phyloP scores from a whole-genome alignment of 2,888 invertebrate species.

The Trisateles emortualis region DNA sequence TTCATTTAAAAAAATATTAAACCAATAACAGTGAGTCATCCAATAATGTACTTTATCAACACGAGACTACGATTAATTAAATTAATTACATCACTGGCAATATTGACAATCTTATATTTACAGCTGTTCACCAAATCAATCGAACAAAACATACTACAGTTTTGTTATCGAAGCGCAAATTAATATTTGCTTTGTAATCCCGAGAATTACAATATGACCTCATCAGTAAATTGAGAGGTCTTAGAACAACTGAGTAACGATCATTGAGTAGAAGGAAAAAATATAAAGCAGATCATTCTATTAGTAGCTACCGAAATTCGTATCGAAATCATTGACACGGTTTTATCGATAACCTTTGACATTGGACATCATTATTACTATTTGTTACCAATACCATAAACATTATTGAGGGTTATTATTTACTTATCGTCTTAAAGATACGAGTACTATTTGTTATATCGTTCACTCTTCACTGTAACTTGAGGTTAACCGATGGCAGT shows the following conservation, averaged over 20 bases:
- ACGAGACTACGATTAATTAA: slow-evolving; percentile 6
- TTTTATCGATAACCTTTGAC: slow-evolving; percentile 54
- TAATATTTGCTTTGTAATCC: slow-evolving; percentile 33
- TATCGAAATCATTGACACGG: slow-evolving; percentile 48
- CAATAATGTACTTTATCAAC: slow-evolving; percentile 10
- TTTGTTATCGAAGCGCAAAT: slow-evolving; percentile 33
- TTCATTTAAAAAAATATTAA: not conserved
- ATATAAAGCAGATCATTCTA: slow-evolving; percentile 52
- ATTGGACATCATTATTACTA: slow-evolving; percentile 31
- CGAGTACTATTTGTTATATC: not conserved
- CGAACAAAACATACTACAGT: slow-evolving; percentile 1
- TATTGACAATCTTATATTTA: slow-evolving; percentile 31
- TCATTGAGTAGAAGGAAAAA: slow-evolving; percentile 51
- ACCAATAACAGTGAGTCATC: slow-evolving; percentile 12
- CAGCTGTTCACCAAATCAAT: not conserved
- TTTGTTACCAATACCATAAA: not conserved
- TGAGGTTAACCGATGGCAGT: no score
- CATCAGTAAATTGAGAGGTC: slow-evolving; percentile 51
- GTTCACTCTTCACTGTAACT: no score
- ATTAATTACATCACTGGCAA: slow-evolving; percentile 28
- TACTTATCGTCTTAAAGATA: no score
- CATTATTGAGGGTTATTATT: not conserved
- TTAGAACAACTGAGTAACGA: slow-evolving; percentile 56
- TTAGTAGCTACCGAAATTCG: slow-evolving; percentile 34
- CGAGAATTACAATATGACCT: slow-evolving; percentile 55